Conservation (phyloP, 2,797 vertebrate genomes). For the Gymnoscopelus braueri region DNA sequence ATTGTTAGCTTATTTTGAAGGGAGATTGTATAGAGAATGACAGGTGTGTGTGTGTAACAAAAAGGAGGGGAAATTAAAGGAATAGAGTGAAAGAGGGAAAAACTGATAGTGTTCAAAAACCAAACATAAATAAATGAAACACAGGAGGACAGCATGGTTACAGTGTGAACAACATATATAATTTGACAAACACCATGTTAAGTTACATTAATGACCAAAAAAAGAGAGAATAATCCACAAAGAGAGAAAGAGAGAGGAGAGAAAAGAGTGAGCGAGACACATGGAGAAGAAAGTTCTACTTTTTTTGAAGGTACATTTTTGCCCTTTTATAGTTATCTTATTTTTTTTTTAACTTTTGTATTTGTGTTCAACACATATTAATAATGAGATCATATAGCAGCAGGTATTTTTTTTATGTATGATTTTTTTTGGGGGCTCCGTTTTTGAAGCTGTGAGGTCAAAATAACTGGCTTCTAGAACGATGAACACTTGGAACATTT, state of each 20-base stretch:
- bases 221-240: conserved; percentile 9
- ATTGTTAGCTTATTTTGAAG: too few species aligned
- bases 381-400: conserved; percentile 54
- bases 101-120: too few species aligned
- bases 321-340: conserved; percentile 68
- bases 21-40: conserved; percentile 15
- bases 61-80: not conserved
- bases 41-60: not conserved
- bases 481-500: conserved; percentile 31
- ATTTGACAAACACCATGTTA: conserved; percentile 42
- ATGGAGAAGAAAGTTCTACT: conserved; percentile 66
- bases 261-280: conserved; percentile 5
- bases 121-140: conserved; percentile 32
- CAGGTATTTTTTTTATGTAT: conserved; percentile 53
- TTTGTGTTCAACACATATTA: conserved; percentile 81
- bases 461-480: conserved; percentile 59
- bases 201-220: conserved; percentile 9
- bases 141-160: conserved; percentile 11
- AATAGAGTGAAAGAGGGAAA: not conserved
- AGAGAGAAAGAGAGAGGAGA: conserved; percentile 40
- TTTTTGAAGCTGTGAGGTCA: conserved; percentile 75
- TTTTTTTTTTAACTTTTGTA: conserved; percentile 76
- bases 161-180: conserved; percentile 54
- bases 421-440: conserved; percentile 64
- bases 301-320: conserved; percentile 67